phyloP scores from a whole-genome alignment of 2,113 vertebrate species.

The Monarcha castaneiventris region DNA sequence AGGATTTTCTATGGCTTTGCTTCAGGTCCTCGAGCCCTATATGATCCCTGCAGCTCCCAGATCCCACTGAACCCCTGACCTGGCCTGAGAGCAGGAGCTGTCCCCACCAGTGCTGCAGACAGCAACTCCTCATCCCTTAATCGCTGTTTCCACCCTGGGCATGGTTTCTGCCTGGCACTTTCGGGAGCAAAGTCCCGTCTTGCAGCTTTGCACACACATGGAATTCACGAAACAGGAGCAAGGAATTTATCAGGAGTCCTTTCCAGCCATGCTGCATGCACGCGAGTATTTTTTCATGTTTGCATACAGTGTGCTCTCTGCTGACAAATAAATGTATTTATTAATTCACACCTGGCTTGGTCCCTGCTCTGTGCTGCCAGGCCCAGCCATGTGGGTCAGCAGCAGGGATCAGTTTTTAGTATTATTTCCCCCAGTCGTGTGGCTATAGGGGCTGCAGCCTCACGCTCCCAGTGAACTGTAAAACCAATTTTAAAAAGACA shows the following conservation, averaged over 20 bases:
- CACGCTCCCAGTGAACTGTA: slow-evolving; percentile 52
- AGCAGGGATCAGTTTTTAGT: neutral
- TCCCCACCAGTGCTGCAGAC: neutral
- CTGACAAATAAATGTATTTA: neutral
- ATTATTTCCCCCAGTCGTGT: neutral
- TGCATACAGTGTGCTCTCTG: neutral
- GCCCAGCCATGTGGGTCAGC: neutral
- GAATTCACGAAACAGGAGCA: neutral
- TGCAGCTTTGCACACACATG: neutral
- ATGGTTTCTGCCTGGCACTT: neutral
- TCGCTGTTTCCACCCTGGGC: rapidly evolving
- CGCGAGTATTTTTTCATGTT: neutral
- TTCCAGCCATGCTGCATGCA: neutral
- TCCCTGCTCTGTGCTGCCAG: neutral
- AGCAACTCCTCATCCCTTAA: neutral
- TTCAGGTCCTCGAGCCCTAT: neutral
- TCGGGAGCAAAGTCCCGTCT: neutral
- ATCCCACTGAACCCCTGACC: rapidly evolving
- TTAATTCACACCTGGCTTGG: neutral
- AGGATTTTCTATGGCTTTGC: neutral
- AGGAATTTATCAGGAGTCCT: neutral
- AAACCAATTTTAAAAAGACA: slow-evolving; percentile 62
- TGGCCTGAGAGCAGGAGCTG: neutral
- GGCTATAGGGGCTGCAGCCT: neutral
- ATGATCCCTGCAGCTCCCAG: neutral